Evolutionary conservation across 2,113 vertebrate species (phyloP), one percentile per base, ranked within the genome.

Genomic region (Microcebus tavaratra): DNA sequence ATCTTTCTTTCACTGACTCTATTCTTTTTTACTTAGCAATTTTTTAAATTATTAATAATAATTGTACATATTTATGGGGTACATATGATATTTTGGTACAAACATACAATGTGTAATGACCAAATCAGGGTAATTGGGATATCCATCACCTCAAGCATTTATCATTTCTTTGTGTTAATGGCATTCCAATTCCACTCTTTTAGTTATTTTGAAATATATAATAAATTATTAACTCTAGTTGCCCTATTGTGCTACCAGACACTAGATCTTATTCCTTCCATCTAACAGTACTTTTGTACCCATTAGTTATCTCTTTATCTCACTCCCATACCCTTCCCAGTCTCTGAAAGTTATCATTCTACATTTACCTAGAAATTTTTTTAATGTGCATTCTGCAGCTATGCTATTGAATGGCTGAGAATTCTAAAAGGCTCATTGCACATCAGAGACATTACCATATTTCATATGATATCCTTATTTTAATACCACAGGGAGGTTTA

Each of bases 381-480:
- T 96, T 57, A 81, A 29, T 50, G 8, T 72, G 48, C 27, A 57
- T 96, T 94, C 63, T 94, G 42, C 31, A 97, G 95, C 39, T 94
- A 83, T 73, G 70, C 61, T 97, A 78, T 53, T 97, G 65, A 59
- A 95, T 92, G 81, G 63, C 90, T 96, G 59, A 98, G 87, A 53
- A 93, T 98, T 98, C 94, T 94, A 86, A 98, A 98, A 97, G 84
- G 84, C 88, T 98, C 96, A 90, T 36, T 86, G 11, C 31, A 92
- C 68, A 94, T 97, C 87, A 94, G 93, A 97, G 97, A 89, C 45
- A 96, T 88, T 96, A 96, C 88, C 94, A 83, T 78, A 68, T 78
- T 98, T 96, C 95, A 95, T 29, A 96, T 55, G 3, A 81, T 82
- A 81, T 88, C 96, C 97, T 98, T 88, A 97, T 95, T 98, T 97